phyloP scores from a whole-genome alignment of 2,797 vertebrate genomes.

The Danio kyathit region DNA sequence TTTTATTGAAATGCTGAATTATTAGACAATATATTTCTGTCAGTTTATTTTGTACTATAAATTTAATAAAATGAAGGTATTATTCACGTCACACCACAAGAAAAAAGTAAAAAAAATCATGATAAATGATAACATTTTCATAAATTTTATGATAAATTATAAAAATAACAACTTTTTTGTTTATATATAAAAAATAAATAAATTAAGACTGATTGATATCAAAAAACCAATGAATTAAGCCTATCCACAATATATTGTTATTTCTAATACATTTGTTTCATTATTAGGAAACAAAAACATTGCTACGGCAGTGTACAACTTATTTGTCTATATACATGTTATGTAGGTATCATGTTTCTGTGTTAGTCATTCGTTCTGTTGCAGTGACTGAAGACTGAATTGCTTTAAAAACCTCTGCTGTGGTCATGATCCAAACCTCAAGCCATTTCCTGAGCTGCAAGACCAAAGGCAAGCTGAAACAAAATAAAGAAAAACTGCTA shows the following conservation, averaged over 20 bases:
- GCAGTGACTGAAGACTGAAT: slow-evolving; percentile 17
- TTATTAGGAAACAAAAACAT: no score
- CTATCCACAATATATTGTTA: background rate
- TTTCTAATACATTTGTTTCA: background rate
- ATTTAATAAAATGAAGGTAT: background rate
- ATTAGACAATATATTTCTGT: background rate
- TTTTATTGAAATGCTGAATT: background rate
- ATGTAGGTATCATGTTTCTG: slow-evolving; percentile 5
- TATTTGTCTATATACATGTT: slow-evolving; percentile 2
- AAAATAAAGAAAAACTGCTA: slow-evolving; percentile 42
- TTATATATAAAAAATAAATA: no score
- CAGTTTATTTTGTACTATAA: background rate
- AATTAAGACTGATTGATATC: no score
- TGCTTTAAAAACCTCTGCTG: slow-evolving; percentile 20
- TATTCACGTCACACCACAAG: no score
- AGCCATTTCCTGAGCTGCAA: slow-evolving; percentile 48
- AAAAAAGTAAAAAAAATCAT: no score
- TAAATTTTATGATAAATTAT: no score
- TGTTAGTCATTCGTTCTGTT: slow-evolving; percentile 36
- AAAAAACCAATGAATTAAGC: background rate
- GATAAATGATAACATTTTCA: no score
- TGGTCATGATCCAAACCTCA: slow-evolving; percentile 37
- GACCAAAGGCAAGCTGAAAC: slow-evolving; percentile 41
- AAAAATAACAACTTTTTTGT: no score
- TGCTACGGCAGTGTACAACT: background rate